Evolutionary conservation across 2,888 invertebrate genomes (phyloP).

Genomic region (Anagyrus pseudococci): DNA sequence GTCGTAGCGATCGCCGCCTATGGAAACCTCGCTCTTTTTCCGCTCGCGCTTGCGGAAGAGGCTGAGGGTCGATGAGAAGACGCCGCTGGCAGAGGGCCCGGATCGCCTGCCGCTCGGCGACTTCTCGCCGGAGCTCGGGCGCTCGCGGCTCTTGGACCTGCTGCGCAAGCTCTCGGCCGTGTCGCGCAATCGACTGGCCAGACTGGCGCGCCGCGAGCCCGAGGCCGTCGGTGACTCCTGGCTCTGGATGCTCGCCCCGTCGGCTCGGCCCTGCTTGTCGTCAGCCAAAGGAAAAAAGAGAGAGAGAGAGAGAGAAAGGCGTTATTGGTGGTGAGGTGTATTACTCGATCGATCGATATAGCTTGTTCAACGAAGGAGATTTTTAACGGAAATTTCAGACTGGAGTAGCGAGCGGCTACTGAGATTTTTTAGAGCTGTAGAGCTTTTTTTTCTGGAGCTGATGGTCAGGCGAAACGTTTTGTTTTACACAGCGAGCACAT

Average conservation of each 20-base stretch:
- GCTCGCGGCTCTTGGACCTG: constrained; percentile 59
- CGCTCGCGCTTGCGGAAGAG: constrained; percentile 57
- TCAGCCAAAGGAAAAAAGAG: too few relatives aligned
- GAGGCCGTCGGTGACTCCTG: constrained; percentile 56
- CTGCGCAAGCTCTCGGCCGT: constrained; percentile 60
- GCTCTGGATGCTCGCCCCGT: constrained; percentile 48
- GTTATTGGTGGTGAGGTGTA: too few relatives aligned
- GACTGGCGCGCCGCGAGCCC: constrained; percentile 52
- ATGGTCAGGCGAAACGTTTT: too few relatives aligned
- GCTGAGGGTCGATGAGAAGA: constrained; percentile 60
- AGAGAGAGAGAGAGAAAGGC: too few relatives aligned
- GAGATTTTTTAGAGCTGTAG: too few relatives aligned
- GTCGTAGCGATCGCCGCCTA: constrained; percentile 32
- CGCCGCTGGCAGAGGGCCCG: constrained; percentile 43
- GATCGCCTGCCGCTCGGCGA: constrained; percentile 9
- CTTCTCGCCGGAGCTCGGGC: constrained; percentile 39
- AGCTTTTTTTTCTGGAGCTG: too few relatives aligned
- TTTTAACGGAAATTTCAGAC: too few relatives aligned
- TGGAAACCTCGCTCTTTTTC: constrained; percentile 47
- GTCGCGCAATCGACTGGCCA: constrained; percentile 58
- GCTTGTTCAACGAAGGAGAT: too few relatives aligned
- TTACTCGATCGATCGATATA: too few relatives aligned
- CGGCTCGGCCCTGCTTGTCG: constrained; percentile 50
- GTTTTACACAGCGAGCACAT: too few relatives aligned
- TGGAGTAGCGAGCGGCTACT: too few relatives aligned